Conservation (phyloP, 2,888 invertebrate genomes). For the Dynastes grantii region DNA sequence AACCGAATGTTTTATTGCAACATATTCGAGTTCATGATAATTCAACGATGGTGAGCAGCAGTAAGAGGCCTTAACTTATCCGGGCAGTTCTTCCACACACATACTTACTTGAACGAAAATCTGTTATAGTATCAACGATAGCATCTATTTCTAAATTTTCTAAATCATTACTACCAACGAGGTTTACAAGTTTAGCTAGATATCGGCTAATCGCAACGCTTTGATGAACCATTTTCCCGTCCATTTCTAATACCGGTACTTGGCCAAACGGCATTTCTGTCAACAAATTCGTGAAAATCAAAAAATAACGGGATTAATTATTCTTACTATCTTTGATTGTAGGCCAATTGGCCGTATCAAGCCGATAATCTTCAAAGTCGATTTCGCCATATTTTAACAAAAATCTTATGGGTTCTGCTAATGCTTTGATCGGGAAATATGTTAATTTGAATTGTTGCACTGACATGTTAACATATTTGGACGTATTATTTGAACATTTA, state of each 20-base stretch:
- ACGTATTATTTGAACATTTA: background rate
- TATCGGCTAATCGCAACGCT: constrained; percentile 77
- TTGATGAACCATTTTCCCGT: constrained; percentile 78
- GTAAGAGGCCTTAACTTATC: too few relatives aligned
- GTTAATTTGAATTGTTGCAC: constrained; percentile 67
- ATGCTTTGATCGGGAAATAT: constrained; percentile 75
- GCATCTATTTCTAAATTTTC: constrained; percentile 78
- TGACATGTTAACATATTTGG: constrained; percentile 43
- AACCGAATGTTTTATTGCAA: too few relatives aligned
- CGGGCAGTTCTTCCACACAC: too few relatives aligned
- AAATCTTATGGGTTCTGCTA: constrained; percentile 76
- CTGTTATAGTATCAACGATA: constrained; percentile 75
- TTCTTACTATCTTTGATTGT: constrained; percentile 73
- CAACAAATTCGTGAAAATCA: constrained; percentile 6
- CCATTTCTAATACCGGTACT: constrained; percentile 76
- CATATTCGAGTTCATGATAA: too few relatives aligned
- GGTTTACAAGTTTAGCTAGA: constrained; percentile 75
- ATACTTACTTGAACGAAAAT: constrained; percentile 68
- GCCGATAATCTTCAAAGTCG: constrained; percentile 74
- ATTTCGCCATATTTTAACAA: constrained; percentile 74
- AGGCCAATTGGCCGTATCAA: constrained; percentile 74
- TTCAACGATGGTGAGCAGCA: too few relatives aligned
- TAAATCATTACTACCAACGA: constrained; percentile 74
- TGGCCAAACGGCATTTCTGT: constrained; percentile 76
- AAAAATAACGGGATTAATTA: background rate